These are phyloP conservation scores for Cephalopholis sonnerati DNA, from an alignment of 2,113 vertebrate species.

Conservation along the genomic window DNA sequence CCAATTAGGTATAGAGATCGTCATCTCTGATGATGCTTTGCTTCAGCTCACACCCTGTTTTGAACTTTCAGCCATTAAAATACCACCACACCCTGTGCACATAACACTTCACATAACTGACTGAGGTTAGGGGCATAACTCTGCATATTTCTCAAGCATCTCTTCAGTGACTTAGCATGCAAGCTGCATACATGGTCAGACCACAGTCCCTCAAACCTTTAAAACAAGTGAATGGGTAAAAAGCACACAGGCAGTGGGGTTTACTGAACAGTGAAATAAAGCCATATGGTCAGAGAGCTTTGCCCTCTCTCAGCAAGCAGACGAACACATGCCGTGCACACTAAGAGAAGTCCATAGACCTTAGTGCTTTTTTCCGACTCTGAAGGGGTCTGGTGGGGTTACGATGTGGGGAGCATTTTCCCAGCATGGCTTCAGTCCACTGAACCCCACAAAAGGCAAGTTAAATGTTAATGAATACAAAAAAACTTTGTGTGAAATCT, in stretches of 20 bases:
- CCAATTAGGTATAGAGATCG: too few species aligned
- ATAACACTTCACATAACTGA: background rate
- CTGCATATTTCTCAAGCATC: background rate
- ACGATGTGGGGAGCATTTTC: slow-evolving; percentile 21
- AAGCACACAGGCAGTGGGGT: slow-evolving; percentile 22
- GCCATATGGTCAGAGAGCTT: slow-evolving; percentile 32
- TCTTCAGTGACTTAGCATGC: slow-evolving; percentile 26
- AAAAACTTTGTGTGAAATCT: background rate
- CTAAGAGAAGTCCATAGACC: slow-evolving; percentile 24
- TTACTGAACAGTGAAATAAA: slow-evolving; percentile 64
- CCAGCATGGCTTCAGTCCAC: slow-evolving; percentile 6
- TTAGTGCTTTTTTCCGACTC: slow-evolving; percentile 31
- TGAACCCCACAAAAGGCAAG: slow-evolving; percentile 18
- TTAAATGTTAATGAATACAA: slow-evolving; percentile 44
- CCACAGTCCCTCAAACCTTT: slow-evolving; percentile 33
- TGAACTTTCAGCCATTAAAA: background rate
- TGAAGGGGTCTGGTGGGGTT: slow-evolving; percentile 26
- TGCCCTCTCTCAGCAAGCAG: slow-evolving; percentile 38
- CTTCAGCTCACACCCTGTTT: background rate
- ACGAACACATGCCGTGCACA: slow-evolving; percentile 31
- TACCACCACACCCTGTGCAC: background rate
- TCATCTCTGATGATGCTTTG: background rate
- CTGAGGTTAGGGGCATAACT: too few species aligned
- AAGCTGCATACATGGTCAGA: background rate
- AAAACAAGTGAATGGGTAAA: slow-evolving; percentile 38